Percentiles rank a stretch among this genome's conserved stretches.
phyloP scores from a whole-genome alignment of 92 coral and sea anemone genomes.

The Zoanthus gigantus region DNA sequence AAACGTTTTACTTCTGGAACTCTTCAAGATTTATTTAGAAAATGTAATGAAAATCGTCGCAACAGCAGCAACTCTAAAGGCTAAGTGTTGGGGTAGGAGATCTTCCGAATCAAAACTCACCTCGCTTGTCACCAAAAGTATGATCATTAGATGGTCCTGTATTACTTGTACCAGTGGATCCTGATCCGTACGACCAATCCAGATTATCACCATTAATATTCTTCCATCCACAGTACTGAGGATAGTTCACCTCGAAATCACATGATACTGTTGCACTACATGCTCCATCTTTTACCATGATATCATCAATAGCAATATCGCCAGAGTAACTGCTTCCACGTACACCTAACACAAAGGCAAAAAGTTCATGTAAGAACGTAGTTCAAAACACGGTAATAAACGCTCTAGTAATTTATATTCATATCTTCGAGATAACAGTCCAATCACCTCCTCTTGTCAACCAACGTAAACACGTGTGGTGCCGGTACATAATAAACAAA shows the following conservation, averaged over 20 bases:
- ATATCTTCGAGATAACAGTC: no score
- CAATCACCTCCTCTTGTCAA: no score
- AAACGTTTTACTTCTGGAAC: no score
- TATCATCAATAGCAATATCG: slow-evolving; percentile 90
- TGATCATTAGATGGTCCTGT: slow-evolving; percentile 95
- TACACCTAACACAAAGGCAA: slow-evolving; percentile 57
- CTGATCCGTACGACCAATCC: slow-evolving; percentile 83
- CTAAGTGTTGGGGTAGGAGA: background rate
- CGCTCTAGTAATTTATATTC: no score
- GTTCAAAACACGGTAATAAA: background rate
- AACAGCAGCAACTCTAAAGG: no score
- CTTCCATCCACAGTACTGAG: slow-evolving; percentile 84
- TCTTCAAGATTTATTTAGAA: no score
- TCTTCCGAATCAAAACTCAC: slow-evolving; percentile 27
- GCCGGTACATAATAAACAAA: no score
- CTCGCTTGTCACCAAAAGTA: slow-evolving; percentile 89
- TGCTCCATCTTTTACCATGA: slow-evolving; percentile 61
- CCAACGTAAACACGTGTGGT: no score
- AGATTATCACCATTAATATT: slow-evolving; percentile 66
- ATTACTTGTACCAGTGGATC: slow-evolving; percentile 69
- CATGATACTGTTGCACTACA: slow-evolving; percentile 70
- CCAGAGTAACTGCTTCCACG: slow-evolving; percentile 85
- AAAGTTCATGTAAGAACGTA: background rate
- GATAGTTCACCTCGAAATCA: slow-evolving; percentile 77
- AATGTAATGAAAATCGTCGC: no score